Base-by-base conservation (phyloP, 2,888 invertebrate species). In the Agriopis leucophaearia region DNA sequence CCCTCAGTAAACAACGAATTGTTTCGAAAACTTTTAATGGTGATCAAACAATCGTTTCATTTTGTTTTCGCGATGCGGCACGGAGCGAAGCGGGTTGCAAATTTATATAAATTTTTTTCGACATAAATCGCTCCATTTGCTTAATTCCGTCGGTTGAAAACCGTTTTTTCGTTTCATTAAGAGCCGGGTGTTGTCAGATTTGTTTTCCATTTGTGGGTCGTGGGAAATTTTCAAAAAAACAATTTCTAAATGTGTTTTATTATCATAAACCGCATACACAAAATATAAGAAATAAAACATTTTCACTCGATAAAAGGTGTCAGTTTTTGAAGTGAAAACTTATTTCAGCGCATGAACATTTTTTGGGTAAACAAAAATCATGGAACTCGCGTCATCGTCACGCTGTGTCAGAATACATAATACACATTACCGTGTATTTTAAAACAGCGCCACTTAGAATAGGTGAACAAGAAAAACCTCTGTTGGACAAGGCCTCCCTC, bases 11-110 rank as follows among this genome's bases (percentile, higher is more conserved):
- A 88, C 85, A 88, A 83, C 78, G 78, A 80, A 85, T 84, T 88
- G 88, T 88, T 90, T 86, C 85, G 76, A 81, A 85, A 91, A 91
- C 88, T 91, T 91, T 90, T 91, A 91, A 91, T 91, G 88, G 88
- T 82, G 83, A 89, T 89, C 89, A 91, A 91, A 91, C 88, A 90
- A 88, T 86, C 85, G 84, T 84, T 87, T 80, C 84, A 81, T 86
- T 84, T 79, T 78, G 83, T 84, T 86, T 85, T 83, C 81, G 78
- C 79, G 73, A 72, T 69, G 74, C 75, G 64, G 76, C 71, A 72
- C 73, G 52, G 70, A 56, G 55, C 64, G 74, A 74, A 69, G 73
- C 76, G 81, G 80, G 79, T 81, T 82, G 79, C 68, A 77, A 79
- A 73, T 79, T 82, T 63, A 63, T 66, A 66, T 64, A 67, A 57